These are phyloP conservation scores for Cettia cetti DNA, from an alignment of 2,113 vertebrate species.

Conservation along the genomic window DNA sequence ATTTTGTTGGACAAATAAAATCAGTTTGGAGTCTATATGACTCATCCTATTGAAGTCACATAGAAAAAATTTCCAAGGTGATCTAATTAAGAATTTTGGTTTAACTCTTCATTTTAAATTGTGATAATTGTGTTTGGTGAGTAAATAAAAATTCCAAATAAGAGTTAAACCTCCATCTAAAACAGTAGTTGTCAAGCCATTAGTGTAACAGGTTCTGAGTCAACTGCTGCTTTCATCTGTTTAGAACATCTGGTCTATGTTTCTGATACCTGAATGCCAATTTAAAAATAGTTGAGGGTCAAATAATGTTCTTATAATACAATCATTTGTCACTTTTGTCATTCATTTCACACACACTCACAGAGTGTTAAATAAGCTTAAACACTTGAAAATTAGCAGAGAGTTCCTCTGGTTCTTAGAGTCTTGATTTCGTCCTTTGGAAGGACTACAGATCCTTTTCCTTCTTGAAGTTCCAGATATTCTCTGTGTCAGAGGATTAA, in stretches of 20 bases:
- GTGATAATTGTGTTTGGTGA: not conserved
- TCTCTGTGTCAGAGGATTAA: not conserved
- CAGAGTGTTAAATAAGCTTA: not conserved
- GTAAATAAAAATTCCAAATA: not conserved
- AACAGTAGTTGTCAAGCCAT: not conserved
- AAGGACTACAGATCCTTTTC: not conserved
- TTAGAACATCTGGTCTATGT: not conserved
- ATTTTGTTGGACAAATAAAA: not conserved
- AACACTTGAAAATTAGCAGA: not conserved
- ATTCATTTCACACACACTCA: not conserved
- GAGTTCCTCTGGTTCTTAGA: not conserved
- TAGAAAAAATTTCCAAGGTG: not conserved
- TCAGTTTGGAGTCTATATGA: not conserved
- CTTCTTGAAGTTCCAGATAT: not conserved
- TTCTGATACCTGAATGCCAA: not conserved
- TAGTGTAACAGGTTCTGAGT: not conserved
- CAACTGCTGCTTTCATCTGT: not conserved
- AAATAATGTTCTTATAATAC: not conserved
- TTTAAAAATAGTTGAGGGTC: not conserved
- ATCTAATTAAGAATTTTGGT: not conserved
- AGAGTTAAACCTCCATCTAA: not conserved
- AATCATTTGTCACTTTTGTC: not conserved
- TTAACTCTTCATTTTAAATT: not conserved
- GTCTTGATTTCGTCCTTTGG: not conserved
- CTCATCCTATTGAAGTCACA: not conserved